These are phyloP conservation scores for Caiman crocodilus DNA, from an alignment of 2,797 vertebrate species.

Conservation along the genomic window DNA sequence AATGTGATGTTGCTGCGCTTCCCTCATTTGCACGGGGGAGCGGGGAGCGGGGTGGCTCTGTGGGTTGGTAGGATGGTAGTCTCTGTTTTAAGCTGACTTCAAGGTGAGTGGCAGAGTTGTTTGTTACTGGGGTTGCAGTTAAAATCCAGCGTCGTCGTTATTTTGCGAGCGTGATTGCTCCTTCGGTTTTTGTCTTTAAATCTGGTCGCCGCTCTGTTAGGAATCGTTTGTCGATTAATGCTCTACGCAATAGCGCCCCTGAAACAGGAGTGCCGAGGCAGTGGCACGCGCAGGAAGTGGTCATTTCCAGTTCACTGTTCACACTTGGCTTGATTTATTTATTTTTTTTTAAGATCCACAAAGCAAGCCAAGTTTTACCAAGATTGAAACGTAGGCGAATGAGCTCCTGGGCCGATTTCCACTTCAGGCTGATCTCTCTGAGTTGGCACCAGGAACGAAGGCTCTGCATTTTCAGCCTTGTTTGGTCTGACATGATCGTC, in stretches of 20 bases:
- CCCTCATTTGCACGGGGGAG: conserved; percentile 36
- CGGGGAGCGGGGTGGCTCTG: conserved; percentile 57
- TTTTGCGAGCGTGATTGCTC: fast-evolving
- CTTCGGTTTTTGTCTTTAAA: conserved; percentile 52
- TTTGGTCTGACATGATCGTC: neutral
- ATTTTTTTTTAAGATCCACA: neutral
- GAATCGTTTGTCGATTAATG: conserved; percentile 17
- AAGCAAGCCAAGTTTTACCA: neutral
- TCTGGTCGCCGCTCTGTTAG: conserved; percentile 50
- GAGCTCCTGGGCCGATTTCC: fast-evolving
- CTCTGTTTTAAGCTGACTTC: conserved; percentile 26
- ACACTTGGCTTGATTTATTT: neutral
- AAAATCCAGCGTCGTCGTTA: conserved; percentile 67
- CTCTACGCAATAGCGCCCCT: neutral
- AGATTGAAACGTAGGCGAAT: neutral
- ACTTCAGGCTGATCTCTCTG: neutral
- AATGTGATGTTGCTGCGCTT: conserved; percentile 29
- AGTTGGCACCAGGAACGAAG: fast-evolving
- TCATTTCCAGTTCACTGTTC: neutral
- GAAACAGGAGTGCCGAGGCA: conserved; percentile 34
- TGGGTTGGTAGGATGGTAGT: conserved; percentile 14
- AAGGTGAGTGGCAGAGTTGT: conserved; percentile 62
- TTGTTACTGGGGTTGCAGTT: conserved; percentile 18
- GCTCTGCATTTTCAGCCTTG: fast-evolving
- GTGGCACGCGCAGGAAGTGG: neutral